Evolutionary conservation across 2,113 vertebrate species (phyloP).

Genomic region (Synodontis membranacea): DNA sequence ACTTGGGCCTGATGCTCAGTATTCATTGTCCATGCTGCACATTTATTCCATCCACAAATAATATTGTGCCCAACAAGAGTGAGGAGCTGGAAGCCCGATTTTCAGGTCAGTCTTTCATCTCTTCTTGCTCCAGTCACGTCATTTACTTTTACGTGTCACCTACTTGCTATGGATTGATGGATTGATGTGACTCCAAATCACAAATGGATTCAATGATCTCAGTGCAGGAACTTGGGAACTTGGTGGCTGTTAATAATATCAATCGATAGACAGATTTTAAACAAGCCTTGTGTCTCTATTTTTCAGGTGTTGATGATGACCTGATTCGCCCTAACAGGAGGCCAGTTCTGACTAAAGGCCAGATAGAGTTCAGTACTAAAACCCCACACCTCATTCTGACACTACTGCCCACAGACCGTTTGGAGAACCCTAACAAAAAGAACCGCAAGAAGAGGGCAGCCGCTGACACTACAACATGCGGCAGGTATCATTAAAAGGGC

Average conservation of each 20-base stretch:
- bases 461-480: slow-evolving; percentile 69
- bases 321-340: slow-evolving; percentile 65
- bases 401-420: slow-evolving; percentile 74
- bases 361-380: slow-evolving; percentile 75
- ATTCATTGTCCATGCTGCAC: slow-evolving; percentile 98
- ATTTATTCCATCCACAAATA: slow-evolving; percentile 93
- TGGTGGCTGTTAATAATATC: background rate
- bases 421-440: slow-evolving; percentile 72
- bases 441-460: slow-evolving; percentile 77
- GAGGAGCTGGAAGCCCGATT: slow-evolving; percentile 95
- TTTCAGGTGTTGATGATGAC: slow-evolving; percentile 74
- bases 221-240: background rate
- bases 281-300: background rate
- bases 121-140: background rate
- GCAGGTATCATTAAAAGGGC: slow-evolving; percentile 65
- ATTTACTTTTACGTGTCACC: too few relatives aligned
- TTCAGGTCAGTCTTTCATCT: slow-evolving; percentile 79
- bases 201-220: background rate
- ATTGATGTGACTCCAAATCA: background rate
- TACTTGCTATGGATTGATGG: background rate
- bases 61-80: slow-evolving; percentile 95
- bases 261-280: background rate
- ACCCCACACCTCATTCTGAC: slow-evolving; percentile 80
- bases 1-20: slow-evolving; percentile 94
- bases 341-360: slow-evolving; percentile 68